Conservation (phyloP, 2,113 vertebrate genomes). For the Pleuronectes platessa region DNA sequence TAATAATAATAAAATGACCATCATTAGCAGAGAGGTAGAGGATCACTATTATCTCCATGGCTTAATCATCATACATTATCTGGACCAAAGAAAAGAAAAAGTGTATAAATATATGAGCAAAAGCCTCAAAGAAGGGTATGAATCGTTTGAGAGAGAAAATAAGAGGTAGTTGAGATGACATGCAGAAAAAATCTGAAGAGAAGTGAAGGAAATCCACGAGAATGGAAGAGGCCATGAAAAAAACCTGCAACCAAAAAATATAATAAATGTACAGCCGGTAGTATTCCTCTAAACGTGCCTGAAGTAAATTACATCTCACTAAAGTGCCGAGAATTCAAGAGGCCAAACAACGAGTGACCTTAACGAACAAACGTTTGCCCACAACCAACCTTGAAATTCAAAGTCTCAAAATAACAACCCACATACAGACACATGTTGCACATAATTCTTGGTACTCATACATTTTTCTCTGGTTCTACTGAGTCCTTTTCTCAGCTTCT, state of each 20-base stretch:
- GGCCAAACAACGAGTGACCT: conserved; percentile 37
- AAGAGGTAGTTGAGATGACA: conserved; percentile 18
- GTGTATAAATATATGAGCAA: conserved; percentile 1
- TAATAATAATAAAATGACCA: conserved; percentile 19
- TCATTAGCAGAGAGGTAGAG: conserved; percentile 21
- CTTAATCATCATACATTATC: conserved; percentile 16
- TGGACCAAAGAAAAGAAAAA: conserved; percentile 9
- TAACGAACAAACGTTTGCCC: conserved; percentile 52
- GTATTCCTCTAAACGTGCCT: conserved; percentile 36
- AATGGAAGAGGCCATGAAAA: conserved; percentile 34
- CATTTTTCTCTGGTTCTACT: neutral
- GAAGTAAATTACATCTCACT: conserved; percentile 38
- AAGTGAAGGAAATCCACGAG: conserved; percentile 30
- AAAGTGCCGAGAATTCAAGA: conserved; percentile 24
- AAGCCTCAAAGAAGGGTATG: conserved; percentile 4
- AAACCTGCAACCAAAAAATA: conserved; percentile 34
- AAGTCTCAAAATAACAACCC: conserved; percentile 37
- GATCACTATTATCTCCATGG: neutral
- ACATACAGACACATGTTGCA: conserved; percentile 24
- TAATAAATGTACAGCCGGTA: conserved; percentile 31
- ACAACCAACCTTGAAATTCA: conserved; percentile 49
- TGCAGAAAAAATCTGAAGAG: neutral
- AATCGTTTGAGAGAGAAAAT: conserved; percentile 23
- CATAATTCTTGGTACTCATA: conserved; percentile 6
- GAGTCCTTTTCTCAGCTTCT: neutral